Evolutionary conservation across 2,888 invertebrate species (phyloP).

Genomic region (Pristionchus mayeri): DNA sequence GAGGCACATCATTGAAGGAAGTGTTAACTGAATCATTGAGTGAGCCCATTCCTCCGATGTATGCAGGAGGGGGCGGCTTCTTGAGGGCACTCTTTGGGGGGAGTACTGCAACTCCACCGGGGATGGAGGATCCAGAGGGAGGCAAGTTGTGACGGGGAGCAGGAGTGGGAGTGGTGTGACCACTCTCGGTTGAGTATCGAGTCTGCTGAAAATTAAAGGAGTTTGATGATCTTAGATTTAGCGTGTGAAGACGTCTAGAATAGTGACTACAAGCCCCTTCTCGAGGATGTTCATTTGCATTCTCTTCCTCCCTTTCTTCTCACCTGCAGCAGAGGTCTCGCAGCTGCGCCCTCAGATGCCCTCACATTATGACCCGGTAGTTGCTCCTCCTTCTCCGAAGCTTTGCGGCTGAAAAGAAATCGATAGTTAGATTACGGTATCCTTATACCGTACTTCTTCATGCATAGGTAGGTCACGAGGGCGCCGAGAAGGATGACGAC

Average conservation of each 20-base stretch:
- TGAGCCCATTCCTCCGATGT: conserved; percentile 44
- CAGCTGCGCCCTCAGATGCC: not conserved
- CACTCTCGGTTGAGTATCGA: not conserved
- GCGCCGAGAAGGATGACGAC: conserved; percentile 12
- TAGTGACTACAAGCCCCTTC: too few relatives aligned
- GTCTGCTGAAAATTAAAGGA: conserved; percentile 2
- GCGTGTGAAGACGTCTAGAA: too few relatives aligned
- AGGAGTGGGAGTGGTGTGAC: conserved; percentile 27
- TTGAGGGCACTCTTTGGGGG: conserved; percentile 41
- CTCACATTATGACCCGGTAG: conserved; percentile 43
- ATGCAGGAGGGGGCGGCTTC: conserved; percentile 47
- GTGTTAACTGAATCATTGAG: conserved; percentile 45
- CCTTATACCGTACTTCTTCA: conserved; percentile 16
- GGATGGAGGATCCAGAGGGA: not conserved
- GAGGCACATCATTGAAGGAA: conserved; percentile 31
- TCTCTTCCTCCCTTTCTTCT: not conserved
- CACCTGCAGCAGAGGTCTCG: conserved; percentile 47
- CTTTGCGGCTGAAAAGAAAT: conserved; percentile 3
- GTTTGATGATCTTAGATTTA: too few relatives aligned
- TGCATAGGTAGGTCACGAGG: conserved; percentile 26
- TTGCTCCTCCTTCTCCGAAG: conserved; percentile 1
- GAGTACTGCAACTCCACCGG: conserved; percentile 25
- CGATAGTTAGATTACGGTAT: not conserved
- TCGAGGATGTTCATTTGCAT: too few relatives aligned
- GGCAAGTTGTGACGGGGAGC: not conserved